These are phyloP conservation scores for Neogobius melanostomus DNA, from an alignment of 2,113 vertebrate species.

Conservation along the genomic window DNA sequence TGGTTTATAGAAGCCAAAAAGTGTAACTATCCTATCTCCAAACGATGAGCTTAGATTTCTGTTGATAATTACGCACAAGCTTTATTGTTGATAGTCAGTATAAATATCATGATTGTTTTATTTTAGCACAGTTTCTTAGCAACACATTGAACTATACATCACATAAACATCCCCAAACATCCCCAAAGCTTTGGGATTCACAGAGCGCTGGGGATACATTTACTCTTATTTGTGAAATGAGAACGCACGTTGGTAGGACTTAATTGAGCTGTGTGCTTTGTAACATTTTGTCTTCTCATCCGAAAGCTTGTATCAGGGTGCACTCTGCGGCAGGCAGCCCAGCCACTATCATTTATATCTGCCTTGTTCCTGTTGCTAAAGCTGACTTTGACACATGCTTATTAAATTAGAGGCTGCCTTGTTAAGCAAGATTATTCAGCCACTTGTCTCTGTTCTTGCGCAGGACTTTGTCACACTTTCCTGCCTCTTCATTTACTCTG, in stretches of 20 bases:
- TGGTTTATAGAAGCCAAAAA: too few relatives aligned
- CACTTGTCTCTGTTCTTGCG: constrained; percentile 30
- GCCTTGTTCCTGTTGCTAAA: constrained; percentile 49
- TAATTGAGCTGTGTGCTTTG: not conserved
- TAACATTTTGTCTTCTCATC: not conserved
- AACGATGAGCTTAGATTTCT: too few relatives aligned
- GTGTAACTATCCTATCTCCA: too few relatives aligned
- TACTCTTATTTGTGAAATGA: not conserved
- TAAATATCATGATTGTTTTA: not conserved
- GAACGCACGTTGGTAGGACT: not conserved
- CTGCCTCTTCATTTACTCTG: constrained; percentile 27
- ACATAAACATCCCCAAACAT: too few relatives aligned
- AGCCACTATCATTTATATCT: constrained; percentile 47
- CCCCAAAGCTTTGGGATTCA: too few relatives aligned
- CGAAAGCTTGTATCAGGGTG: constrained; percentile 31
- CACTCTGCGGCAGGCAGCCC: constrained; percentile 35
- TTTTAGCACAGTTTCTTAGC: not conserved
- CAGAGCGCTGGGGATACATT: not conserved
- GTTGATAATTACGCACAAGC: too few relatives aligned
- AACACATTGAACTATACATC: too few relatives aligned
- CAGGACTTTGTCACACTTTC: constrained; percentile 23
- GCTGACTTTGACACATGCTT: constrained; percentile 30
- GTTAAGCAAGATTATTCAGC: constrained; percentile 33
- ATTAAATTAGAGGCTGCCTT: constrained; percentile 29
- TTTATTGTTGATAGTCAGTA: not conserved